These are phyloP conservation scores for Danionella cerebrum DNA, from an alignment of 2,113 vertebrate species.

Conservation along the genomic window DNA sequence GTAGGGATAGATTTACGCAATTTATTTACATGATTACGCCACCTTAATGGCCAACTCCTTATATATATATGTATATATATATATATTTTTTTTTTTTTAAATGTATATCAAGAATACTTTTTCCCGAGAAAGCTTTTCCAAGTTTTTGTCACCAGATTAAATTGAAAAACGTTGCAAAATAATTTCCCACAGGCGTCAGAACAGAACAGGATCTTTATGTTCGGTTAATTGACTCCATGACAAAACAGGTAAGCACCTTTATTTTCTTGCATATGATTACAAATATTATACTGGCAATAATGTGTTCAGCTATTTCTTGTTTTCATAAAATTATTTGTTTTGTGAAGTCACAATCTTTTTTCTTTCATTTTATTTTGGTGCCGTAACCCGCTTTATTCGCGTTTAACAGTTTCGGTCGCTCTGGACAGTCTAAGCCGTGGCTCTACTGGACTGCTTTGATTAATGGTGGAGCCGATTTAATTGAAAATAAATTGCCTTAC, in stretches of 20 bases:
- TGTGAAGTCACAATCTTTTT: too few species aligned
- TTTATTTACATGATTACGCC: slow-evolving; percentile 3
- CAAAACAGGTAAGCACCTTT: slow-evolving; percentile 82
- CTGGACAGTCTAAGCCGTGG: slow-evolving; percentile 2
- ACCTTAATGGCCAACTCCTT: too few species aligned
- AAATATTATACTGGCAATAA: too few species aligned
- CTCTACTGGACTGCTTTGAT: background rate
- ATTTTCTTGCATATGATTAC: background rate
- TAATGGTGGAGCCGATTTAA: slow-evolving; percentile 10
- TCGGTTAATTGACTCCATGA: slow-evolving; percentile 87
- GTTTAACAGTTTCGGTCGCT: background rate
- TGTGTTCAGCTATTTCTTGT: too few species aligned
- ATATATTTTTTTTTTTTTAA: background rate
- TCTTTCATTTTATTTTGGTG: background rate
- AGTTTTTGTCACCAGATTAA: background rate
- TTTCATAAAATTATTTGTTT: too few species aligned
- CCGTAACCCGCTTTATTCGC: background rate
- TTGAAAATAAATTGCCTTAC: slow-evolving; percentile 7
- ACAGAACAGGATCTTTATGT: slow-evolving; percentile 86
- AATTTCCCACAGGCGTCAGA: slow-evolving; percentile 69
- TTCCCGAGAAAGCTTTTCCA: background rate
- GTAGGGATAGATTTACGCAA: background rate
- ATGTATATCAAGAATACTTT: background rate
- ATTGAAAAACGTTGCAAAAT: slow-evolving; percentile 33
- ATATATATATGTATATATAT: background rate